Evolutionary conservation across 2,888 invertebrate genomes (phyloP).

Genomic region (Rhamnusium bicolor): DNA sequence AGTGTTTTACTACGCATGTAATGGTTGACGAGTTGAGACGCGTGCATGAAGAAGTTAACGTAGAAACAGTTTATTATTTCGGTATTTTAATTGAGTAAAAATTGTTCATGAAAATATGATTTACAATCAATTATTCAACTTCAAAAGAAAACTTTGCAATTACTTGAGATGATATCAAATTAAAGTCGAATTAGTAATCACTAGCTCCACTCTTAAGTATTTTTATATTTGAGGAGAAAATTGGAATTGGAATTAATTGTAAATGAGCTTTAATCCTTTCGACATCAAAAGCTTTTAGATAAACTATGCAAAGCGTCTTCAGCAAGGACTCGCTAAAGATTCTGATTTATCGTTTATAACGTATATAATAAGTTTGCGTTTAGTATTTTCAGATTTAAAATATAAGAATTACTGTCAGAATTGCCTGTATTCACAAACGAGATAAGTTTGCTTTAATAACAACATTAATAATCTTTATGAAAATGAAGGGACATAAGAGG

Average conservation of each 20-base stretch:
- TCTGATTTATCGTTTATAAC: conserved; percentile 16
- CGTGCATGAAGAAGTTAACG: too few relatives aligned
- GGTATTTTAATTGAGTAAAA: not conserved
- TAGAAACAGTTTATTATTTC: not conserved
- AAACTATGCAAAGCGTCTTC: not conserved
- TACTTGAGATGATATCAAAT: not conserved
- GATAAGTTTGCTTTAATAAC: not conserved
- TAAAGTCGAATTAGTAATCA: not conserved
- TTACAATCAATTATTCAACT: not conserved
- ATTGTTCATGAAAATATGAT: not conserved
- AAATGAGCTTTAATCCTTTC: not conserved
- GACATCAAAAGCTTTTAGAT: conserved; percentile 1
- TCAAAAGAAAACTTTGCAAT: not conserved
- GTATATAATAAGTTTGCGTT: not conserved
- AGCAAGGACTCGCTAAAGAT: not conserved
- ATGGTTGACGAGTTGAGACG: too few relatives aligned
- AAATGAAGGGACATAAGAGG: not conserved
- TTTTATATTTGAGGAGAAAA: not conserved
- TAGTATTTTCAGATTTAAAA: conserved; percentile 12
- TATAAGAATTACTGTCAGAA: not conserved
- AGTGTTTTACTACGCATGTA: too few relatives aligned
- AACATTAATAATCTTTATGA: not conserved
- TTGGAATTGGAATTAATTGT: not conserved
- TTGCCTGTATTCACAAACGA: not conserved
- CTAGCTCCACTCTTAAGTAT: not conserved